These are phyloP conservation scores for Octodon degus DNA, from an alignment of 2,113 vertebrate genomes.

Conservation along the genomic window DNA sequence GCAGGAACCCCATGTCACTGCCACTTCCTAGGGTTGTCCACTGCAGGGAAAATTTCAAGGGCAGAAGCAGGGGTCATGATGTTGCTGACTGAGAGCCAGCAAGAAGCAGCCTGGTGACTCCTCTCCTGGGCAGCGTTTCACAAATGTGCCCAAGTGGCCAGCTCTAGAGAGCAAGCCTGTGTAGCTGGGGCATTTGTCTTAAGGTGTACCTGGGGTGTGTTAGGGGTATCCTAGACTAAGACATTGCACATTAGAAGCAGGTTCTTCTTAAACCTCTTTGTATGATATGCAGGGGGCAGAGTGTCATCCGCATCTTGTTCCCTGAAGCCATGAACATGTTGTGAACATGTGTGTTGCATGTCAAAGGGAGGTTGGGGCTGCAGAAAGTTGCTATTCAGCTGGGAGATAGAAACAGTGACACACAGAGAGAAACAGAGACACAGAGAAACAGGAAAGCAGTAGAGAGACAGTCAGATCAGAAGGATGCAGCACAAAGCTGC, in stretches of 20 bases:
- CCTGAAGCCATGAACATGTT: not conserved
- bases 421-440: not conserved
- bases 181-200: accelerated
- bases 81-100: not conserved
- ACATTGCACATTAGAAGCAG: not conserved
- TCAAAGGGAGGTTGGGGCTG: not conserved
- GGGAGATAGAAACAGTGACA: not conserved
- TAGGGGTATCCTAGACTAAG: not conserved
- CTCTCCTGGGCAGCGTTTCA: not conserved
- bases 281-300: too few species aligned
- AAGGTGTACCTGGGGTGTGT: not conserved
- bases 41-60: not conserved
- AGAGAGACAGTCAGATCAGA: not conserved
- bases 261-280: not conserved
- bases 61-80: not conserved
- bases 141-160: not conserved
- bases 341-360: not conserved
- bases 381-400: not conserved
- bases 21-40: accelerated
- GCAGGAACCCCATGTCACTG: not conserved
- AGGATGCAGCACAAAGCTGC: not conserved
- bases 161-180: not conserved
- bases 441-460: not conserved
- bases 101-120: not conserved
- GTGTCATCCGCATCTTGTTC: not conserved